phyloP scores from a whole-genome alignment of 2,797 vertebrate genomes.

The Decapterus maruadsi region DNA sequence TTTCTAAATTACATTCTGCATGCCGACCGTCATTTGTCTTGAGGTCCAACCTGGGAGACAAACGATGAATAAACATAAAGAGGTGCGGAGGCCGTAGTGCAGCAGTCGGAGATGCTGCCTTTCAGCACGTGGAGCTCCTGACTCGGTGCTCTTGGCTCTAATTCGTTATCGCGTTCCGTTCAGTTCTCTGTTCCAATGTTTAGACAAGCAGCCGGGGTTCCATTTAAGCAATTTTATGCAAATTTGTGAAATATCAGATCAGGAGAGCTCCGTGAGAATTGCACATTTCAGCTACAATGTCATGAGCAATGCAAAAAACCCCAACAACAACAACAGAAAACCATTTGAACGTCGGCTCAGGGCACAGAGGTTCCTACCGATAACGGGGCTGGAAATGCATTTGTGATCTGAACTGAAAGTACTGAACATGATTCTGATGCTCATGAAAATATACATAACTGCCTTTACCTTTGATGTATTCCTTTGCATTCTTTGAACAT shows the following conservation, averaged over 20 bases:
- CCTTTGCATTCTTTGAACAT: background rate
- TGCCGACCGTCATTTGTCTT: background rate
- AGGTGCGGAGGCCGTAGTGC: background rate
- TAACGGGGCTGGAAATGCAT: slow-evolving; percentile 11
- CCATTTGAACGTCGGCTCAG: background rate
- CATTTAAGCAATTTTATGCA: slow-evolving; percentile 14
- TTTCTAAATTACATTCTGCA: background rate
- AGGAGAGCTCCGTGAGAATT: slow-evolving; percentile 4
- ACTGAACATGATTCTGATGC: slow-evolving; percentile 5
- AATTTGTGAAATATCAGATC: slow-evolving; percentile 18
- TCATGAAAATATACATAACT: background rate
- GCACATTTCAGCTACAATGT: slow-evolving; percentile 31
- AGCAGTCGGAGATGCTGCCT: background rate
- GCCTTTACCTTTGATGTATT: background rate
- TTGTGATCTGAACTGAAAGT: background rate
- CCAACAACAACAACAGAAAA: background rate
- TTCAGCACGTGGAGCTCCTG: background rate
- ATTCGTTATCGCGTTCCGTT: slow-evolving; percentile 7
- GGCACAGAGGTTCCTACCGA: background rate
- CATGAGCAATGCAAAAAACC: background rate
- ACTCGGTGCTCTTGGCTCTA: background rate
- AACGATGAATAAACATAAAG: slow-evolving; percentile 1
- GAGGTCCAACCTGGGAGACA: background rate
- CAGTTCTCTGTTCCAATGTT: slow-evolving; percentile 6
- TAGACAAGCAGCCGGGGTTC: slow-evolving; percentile 22